Conservation (phyloP, 2,888 invertebrate species). For the Tiphia femorata region DNA sequence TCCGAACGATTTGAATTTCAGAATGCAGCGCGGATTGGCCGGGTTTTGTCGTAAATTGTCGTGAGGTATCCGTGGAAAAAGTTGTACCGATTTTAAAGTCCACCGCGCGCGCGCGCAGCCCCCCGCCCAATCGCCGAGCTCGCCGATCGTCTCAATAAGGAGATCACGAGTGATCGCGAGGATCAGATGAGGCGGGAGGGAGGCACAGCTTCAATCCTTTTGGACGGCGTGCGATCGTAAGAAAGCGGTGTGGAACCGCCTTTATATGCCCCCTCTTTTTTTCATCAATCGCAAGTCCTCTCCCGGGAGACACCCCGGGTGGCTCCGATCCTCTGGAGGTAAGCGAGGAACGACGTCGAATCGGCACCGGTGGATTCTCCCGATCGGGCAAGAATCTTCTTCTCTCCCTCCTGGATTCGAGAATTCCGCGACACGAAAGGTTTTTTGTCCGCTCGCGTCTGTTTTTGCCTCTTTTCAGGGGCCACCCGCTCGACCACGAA, state of each 20-base stretch:
- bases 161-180: slow-evolving; percentile 12
- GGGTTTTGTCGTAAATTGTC: slow-evolving; percentile 59
- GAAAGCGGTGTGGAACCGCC: slow-evolving; percentile 7
- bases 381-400: too few relatives aligned
- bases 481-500: too few relatives aligned
- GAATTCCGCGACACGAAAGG: too few relatives aligned
- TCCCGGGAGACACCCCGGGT: too few relatives aligned
- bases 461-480: too few relatives aligned
- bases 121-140: slow-evolving; percentile 18
- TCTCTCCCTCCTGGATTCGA: too few relatives aligned
- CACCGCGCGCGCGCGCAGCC: slow-evolving; percentile 13
- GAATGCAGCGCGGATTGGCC: slow-evolving; percentile 48
- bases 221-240: slow-evolving; percentile 3
- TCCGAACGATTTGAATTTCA: slow-evolving; percentile 51
- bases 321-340: too few relatives aligned
- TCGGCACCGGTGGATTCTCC: too few relatives aligned
- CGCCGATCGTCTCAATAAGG: slow-evolving; percentile 50
- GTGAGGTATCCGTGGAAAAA: slow-evolving; percentile 44
- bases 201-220: not conserved
- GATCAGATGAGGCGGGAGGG: not conserved
- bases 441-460: too few relatives aligned
- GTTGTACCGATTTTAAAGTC: slow-evolving; percentile 52
- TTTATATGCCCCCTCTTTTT: not conserved
- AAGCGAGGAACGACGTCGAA: too few relatives aligned
- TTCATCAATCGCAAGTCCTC: not conserved